Conservation (phyloP, 2,888 invertebrate species). For the Synergus japonicus region DNA sequence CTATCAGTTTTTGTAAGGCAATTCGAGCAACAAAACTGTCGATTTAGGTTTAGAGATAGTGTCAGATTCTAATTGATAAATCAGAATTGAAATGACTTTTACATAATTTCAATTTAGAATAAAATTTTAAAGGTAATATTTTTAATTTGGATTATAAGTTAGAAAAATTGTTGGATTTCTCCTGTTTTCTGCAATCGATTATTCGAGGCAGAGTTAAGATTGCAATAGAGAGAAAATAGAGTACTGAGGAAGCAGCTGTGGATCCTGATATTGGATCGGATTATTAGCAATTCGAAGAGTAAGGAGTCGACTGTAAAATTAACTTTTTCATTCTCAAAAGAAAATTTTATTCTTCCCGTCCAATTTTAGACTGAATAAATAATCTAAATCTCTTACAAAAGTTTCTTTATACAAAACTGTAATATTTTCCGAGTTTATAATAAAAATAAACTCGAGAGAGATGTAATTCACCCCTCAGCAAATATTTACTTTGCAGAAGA, state of each 20-base stretch:
- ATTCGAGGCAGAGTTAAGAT: neutral
- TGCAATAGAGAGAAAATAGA: neutral
- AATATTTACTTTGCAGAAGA: constrained; percentile 9
- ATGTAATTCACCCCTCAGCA: neutral
- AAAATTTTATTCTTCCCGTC: neutral
- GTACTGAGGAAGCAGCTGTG: constrained; percentile 8
- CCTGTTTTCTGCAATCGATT: neutral
- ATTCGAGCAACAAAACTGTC: too few relatives aligned
- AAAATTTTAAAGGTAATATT: neutral
- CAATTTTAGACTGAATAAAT: neutral
- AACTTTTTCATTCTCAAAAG: neutral
- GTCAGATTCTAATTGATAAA: neutral
- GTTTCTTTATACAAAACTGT: neutral
- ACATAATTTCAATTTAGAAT: neutral
- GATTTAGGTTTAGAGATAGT: neutral
- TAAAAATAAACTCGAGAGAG: neutral
- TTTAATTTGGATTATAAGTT: neutral
- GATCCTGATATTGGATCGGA: constrained; percentile 16
- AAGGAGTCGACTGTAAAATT: neutral
- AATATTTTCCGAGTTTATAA: neutral
- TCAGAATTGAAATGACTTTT: neutral
- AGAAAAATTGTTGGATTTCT: neutral
- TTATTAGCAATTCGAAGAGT: constrained; percentile 14
- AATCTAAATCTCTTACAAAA: neutral
- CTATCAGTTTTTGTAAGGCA: neutral